Evolutionary conservation across 2,797 vertebrate genomes (phyloP).

Genomic region (Parauchenoglanis ngamensis): DNA sequence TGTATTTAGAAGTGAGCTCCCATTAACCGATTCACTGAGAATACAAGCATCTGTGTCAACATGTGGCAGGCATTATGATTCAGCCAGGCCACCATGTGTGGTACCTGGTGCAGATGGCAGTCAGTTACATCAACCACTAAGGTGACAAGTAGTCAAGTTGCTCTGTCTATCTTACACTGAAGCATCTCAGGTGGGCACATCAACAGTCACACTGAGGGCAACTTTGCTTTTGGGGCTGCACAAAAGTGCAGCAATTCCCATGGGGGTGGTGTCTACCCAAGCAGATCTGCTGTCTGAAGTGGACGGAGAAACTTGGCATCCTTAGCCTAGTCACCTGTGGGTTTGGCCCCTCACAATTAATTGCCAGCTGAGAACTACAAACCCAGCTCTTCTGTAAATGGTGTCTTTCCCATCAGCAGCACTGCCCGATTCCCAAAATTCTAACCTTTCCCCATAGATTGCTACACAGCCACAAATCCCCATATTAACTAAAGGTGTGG

Average conservation of each 20-base stretch:
- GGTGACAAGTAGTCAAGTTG: neutral
- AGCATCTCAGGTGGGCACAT: neutral
- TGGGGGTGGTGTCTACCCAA: neutral
- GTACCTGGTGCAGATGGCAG: neutral
- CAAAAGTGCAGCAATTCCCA: neutral
- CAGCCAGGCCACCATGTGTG: neutral
- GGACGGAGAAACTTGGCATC: neutral
- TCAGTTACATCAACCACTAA: neutral
- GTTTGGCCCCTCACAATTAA: neutral
- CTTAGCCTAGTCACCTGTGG: neutral
- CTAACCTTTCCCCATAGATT: neutral
- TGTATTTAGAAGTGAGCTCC: neutral
- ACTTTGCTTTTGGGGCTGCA: neutral
- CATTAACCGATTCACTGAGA: neutral
- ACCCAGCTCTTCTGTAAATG: neutral
- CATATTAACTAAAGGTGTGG: neutral
- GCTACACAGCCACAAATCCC: neutral
- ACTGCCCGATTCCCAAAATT: neutral
- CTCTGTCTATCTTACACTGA: neutral
- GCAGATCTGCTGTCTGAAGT: neutral
- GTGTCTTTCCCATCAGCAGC: neutral
- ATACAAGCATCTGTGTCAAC: neutral
- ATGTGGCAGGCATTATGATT: neutral
- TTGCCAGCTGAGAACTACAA: neutral
- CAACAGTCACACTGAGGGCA: neutral